Evolutionary conservation across 2,888 invertebrate genomes (phyloP), one percentile per base, ranked within the genome.

Genomic region (Cosmia trapezina): DNA sequence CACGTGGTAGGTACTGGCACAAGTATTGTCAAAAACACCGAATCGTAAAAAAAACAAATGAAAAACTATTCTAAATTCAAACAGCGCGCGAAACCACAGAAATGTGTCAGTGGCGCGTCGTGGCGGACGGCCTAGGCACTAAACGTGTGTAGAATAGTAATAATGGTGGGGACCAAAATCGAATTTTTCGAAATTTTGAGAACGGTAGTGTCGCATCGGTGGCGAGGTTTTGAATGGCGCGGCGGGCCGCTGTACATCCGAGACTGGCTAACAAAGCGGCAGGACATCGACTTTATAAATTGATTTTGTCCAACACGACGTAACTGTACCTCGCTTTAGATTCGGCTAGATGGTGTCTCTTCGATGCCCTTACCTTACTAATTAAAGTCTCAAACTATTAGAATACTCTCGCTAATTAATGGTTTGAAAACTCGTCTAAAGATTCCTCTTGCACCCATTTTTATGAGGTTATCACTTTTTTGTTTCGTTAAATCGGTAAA

Each of bases 211-310:
- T 89, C 92, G 88, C 91, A 90, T 86, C 93, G 93, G 90, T 89
- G 92, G 94, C 93, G 87, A 89, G 86, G 91, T 90, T 94, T 92
- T 93, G 94, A 94, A 94, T 94, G 94, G 92, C 93, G 92, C 91
- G 89, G 82, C 89, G 91, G 82, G 85, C 89, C 92, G 94, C 91
- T 91, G 89, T 90, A 89, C 91, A 90, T 90, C 90, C 91, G 90
- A 92, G 91, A 94, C 94, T 94, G 94, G 89, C 93, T 89, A 91
- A 90, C 91, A 89, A 90, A 88, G 90, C 89, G 91, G 86, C 94
- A 95, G 96, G 95, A 95, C 95, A 94, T 94, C 95, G 93, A 95
- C 95, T 96, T 95, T 95, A 94, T 95, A 95, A 93, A 94, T 95
- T 94, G 91, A 93, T 91, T 94, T 94, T 92, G 94, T 92, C 92